These are phyloP conservation scores for Phengaris alcon DNA, from an alignment of 2,888 invertebrate species.

Conservation along the genomic window DNA sequence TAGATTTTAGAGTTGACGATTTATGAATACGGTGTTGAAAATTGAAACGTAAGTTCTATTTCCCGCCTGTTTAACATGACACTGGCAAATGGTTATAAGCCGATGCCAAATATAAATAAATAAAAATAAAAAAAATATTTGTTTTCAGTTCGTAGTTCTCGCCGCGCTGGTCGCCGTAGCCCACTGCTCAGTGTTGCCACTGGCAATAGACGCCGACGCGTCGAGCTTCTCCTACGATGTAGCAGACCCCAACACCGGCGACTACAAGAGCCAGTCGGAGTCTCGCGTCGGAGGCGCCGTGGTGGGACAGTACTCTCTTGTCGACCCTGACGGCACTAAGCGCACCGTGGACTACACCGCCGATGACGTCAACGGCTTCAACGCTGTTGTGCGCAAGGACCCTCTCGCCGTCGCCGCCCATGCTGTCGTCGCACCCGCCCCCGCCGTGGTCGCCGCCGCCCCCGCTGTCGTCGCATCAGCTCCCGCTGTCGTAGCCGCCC, in stretches of 20 bases:
- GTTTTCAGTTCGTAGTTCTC: slow-evolving; percentile 65
- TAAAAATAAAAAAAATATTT: too few relatives aligned
- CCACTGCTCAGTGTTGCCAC: slow-evolving; percentile 71
- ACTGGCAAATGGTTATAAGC: too few relatives aligned
- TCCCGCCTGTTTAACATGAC: too few relatives aligned
- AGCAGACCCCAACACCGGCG: slow-evolving; percentile 51
- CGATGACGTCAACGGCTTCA: slow-evolving; percentile 71
- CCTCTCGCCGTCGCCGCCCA: slow-evolving; percentile 36
- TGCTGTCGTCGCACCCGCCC: slow-evolving; percentile 34
- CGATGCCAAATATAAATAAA: too few relatives aligned
- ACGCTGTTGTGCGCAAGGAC: slow-evolving; percentile 63
- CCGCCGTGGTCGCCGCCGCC: slow-evolving; percentile 40
- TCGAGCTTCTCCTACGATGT: too few relatives aligned
- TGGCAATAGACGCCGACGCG: slow-evolving; percentile 43
- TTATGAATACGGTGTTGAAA: too few relatives aligned
- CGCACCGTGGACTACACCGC: slow-evolving; percentile 65
- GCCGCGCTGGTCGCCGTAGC: slow-evolving; percentile 65
- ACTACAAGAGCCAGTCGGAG: slow-evolving; percentile 62
- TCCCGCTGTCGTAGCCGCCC: slow-evolving; percentile 45
- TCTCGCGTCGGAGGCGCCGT: slow-evolving; percentile 59
- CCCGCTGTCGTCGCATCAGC: slow-evolving; percentile 40
- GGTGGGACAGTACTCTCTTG: slow-evolving; percentile 61
- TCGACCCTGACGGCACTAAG: slow-evolving; percentile 62
- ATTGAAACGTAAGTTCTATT: too few relatives aligned
- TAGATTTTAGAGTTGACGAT: too few relatives aligned